phyloP scores from a whole-genome alignment of 2,113 vertebrate species.

The Vidua chalybeata region DNA sequence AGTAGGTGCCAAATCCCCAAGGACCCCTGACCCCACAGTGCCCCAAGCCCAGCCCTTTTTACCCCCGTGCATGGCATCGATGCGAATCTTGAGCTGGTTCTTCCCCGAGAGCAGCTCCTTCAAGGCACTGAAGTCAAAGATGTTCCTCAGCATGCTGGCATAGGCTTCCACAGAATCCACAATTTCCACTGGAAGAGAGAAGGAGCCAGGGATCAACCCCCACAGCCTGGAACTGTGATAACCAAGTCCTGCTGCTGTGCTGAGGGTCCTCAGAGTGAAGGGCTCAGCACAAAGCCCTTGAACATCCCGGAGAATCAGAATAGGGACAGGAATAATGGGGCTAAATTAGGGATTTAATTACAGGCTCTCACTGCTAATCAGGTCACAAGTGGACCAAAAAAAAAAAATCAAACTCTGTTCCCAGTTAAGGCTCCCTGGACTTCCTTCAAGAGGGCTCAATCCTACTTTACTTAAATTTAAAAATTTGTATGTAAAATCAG shows the following conservation, averaged over 20 bases:
- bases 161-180: slow-evolving; percentile 96
- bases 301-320: not conserved
- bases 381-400: not conserved
- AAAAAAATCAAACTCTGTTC: not conserved
- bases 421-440: not conserved
- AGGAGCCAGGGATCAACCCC: not conserved
- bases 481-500: not conserved
- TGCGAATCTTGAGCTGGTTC: slow-evolving; percentile 88
- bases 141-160: slow-evolving; percentile 90
- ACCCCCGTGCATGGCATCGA: slow-evolving; percentile 99
- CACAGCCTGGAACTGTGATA: not conserved
- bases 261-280: not conserved
- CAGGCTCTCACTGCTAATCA: not conserved
- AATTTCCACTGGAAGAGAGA: slow-evolving; percentile 86
- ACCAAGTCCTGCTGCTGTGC: accelerated
- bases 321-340: not conserved
- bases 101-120: slow-evolving; percentile 93
- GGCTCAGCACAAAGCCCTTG: not conserved
- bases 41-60: not conserved
- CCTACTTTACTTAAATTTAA: not conserved
- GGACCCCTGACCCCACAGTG: accelerated
- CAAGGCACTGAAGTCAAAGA: slow-evolving; percentile 92
- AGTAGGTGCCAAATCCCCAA: not conserved
- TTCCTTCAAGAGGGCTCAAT: not conserved
- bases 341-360: not conserved